phyloP scores from a whole-genome alignment of 2,797 vertebrate species.

The Dromococcyx pavoninus region DNA sequence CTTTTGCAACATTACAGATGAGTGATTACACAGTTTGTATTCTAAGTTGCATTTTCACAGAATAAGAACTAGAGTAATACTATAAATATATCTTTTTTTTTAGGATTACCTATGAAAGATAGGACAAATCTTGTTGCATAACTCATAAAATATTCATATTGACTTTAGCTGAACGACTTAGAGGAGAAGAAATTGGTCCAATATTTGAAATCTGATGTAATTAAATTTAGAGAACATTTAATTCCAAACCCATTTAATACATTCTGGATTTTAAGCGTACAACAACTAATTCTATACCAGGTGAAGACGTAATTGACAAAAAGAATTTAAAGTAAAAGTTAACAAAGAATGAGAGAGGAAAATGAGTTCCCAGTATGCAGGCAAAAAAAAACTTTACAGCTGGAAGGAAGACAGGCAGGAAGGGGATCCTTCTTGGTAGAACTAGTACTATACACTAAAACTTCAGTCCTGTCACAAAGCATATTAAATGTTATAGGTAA shows the following conservation, averaged over 20 bases:
- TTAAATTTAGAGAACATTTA: constrained; percentile 12
- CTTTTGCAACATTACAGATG: background rate
- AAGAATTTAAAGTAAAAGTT: background rate
- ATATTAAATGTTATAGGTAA: background rate
- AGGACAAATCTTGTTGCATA: background rate
- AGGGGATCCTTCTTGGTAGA: background rate
- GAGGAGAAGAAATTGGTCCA: background rate
- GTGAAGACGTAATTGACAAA: background rate
- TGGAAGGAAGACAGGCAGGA: background rate
- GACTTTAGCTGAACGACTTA: background rate
- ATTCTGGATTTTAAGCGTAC: background rate
- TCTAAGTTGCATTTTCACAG: background rate
- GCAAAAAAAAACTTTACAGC: background rate
- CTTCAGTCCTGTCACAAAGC: background rate
- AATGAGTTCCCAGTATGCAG: background rate
- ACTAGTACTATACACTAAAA: background rate
- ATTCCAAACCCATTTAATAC: background rate
- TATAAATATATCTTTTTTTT: background rate
- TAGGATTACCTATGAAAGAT: background rate
- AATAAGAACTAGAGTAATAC: background rate
- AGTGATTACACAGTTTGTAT: background rate
- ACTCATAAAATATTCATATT: constrained; percentile 5
- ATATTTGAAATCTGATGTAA: constrained; percentile 45
- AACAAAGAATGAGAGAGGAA: background rate
- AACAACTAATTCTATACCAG: background rate